Evolutionary conservation across 2,888 invertebrate genomes (phyloP).

Genomic region (Apotomis turbidana): DNA sequence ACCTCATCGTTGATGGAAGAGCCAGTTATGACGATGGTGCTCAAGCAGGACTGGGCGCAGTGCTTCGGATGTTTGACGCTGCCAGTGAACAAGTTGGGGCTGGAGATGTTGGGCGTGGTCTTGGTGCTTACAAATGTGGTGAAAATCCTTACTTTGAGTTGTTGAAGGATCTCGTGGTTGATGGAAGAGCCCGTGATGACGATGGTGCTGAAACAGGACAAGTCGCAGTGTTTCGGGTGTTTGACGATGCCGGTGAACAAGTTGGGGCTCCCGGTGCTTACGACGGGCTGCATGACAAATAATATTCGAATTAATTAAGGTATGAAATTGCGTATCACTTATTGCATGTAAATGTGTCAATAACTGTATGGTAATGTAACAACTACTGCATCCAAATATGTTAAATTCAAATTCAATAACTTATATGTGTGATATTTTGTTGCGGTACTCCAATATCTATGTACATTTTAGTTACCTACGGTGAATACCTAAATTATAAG

Average conservation of each 20-base stretch:
- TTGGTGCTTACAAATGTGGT: too few relatives aligned
- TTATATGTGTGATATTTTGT: too few relatives aligned
- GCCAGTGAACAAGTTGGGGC: conserved; percentile 50
- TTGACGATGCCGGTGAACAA: conserved; percentile 51
- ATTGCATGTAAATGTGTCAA: too few relatives aligned
- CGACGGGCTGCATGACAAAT: conserved; percentile 55
- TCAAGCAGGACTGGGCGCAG: conserved; percentile 65
- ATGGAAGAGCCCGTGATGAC: conserved; percentile 58
- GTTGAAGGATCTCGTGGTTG: conserved; percentile 50
- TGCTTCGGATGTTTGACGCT: conserved; percentile 55
- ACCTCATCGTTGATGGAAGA: conserved; percentile 55
- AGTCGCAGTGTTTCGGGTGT: conserved; percentile 59
- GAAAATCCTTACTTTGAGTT: conserved; percentile 53
- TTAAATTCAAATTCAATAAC: too few relatives aligned
- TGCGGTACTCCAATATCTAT: too few relatives aligned
- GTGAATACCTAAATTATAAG: too few relatives aligned
- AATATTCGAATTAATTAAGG: too few relatives aligned
- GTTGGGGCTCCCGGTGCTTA: conserved; percentile 51
- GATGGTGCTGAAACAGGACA: conserved; percentile 58
- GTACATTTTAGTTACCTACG: too few relatives aligned
- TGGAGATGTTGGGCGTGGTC: too few relatives aligned
- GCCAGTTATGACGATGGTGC: conserved; percentile 55
- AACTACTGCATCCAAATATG: too few relatives aligned
- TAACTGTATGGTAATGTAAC: too few relatives aligned
- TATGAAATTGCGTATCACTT: too few relatives aligned